phyloP scores from a whole-genome alignment of 1,140 invertebrate genomes.

The Sitodiplosis mosellana region DNA sequence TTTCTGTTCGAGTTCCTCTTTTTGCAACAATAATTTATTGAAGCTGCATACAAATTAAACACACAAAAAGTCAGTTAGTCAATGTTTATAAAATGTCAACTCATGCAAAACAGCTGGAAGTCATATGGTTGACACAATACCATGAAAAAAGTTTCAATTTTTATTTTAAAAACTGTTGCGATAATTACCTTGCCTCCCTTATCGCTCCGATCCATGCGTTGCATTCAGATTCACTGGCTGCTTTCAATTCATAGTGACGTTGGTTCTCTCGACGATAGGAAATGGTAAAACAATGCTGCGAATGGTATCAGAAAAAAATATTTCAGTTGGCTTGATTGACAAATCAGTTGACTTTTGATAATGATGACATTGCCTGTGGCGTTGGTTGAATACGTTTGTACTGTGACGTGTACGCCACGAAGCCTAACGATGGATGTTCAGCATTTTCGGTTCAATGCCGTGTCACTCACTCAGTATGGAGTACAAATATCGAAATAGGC shows the following conservation, averaged over 20 bases:
- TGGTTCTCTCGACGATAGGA: constrained; percentile 73
- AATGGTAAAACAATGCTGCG: constrained; percentile 76
- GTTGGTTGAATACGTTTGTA: too few species aligned
- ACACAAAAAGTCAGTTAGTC: too few species aligned
- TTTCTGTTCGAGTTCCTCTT: constrained; percentile 85
- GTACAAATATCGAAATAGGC: too few species aligned
- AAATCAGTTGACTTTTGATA: too few species aligned
- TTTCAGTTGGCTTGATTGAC: too few species aligned
- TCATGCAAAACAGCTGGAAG: too few species aligned
- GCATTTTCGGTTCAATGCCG: too few species aligned
- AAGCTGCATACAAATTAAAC: constrained; percentile 45
- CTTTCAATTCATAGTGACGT: constrained; percentile 71
- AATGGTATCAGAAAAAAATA: constrained; percentile 11
- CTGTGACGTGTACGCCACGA: too few species aligned
- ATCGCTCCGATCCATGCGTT: constrained; percentile 82
- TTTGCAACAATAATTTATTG: constrained; percentile 77
- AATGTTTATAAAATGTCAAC: too few species aligned
- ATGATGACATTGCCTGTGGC: too few species aligned
- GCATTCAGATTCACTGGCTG: constrained; percentile 68
- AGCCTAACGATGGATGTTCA: too few species aligned
- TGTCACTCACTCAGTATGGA: too few species aligned
- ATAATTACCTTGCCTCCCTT: constrained; percentile 56
- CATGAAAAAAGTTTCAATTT: not conserved
- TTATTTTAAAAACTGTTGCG: not conserved
- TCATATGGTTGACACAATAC: not conserved